Base-by-base conservation (phyloP, 2,888 invertebrate genomes). In the Patella ulyssiponensis region DNA sequence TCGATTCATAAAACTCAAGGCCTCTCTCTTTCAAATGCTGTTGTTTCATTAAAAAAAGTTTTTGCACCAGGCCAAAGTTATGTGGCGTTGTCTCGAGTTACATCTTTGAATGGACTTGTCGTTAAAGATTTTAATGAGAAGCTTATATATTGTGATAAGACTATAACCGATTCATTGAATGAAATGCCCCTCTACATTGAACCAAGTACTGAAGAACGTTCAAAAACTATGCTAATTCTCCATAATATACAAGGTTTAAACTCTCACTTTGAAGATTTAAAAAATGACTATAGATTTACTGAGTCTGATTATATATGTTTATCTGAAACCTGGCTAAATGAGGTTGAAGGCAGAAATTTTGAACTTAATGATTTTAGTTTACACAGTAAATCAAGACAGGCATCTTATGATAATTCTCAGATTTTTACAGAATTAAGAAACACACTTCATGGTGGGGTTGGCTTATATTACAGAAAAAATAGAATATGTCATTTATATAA, bases 1-100 rank as follows among this genome's bases (percentile, higher is more conserved):
- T 77, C 80, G 17, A 52, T 77, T 69, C 80, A 80, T 44, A 79
- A 80, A 56, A 75, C 78, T 23, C 80, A 80, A 51, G 80, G 80
- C 23, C 27, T 77, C 12, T 78, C 76, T 3, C 70, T 75, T 11
- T 20, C 71, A 14, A 58, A 71, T 33, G 74, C 74, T 52, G 78
- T 79, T 58, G 77, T 80, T 51, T 71, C 69, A 11, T 71, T 80
- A 23, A 69, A 76, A 14, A 76, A 69, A 71, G 64, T 70, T 20
- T 80, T 80, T 76, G 69, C 76, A 44, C 64, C 54, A 20, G 80
- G 80, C 3, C 78, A 78, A 69, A 76, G 78, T 23, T 80, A 80
- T 76, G 80, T 80, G 33, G 80, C 80, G n/a, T 58, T 80, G 11
- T 74, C 78, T 20, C 70, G 80, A 17, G 80, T 78, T 4, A 80